Conservation (phyloP, 2,888 invertebrate genomes). For the Agonopterix alstromeriana region DNA sequence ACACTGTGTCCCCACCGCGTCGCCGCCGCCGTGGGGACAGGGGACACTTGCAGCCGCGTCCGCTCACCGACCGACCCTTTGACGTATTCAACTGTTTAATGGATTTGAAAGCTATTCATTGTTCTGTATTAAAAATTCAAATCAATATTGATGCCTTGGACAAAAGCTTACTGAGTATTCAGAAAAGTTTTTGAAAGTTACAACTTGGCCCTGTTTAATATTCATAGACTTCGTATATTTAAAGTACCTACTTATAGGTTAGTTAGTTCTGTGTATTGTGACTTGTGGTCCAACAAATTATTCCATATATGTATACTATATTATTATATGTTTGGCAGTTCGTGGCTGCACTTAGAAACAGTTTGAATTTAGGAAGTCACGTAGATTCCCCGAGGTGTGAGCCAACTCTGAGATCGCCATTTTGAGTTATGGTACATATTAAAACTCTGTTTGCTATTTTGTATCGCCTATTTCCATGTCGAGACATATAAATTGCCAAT, state of each 20-base stretch:
- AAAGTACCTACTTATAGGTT: no score
- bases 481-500: no score
- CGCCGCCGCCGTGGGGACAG: background rate
- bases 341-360: background rate
- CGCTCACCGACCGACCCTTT: conserved; percentile 46
- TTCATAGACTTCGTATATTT: no score
- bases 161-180: no score
- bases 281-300: no score
- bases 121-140: conserved; percentile 23
- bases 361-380: conserved; percentile 21
- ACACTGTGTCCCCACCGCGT: background rate
- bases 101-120: conserved; percentile 62
- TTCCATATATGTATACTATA: background rate
- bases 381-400: conserved; percentile 23
- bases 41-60: conserved; percentile 6
- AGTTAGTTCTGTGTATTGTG: no score
- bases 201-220: no score
- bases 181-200: no score
- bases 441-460: no score
- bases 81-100: conserved; percentile 53
- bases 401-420: conserved; percentile 14
- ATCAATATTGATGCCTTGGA: no score
- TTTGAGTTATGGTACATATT: conserved; percentile 18
- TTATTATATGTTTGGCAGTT: background rate
- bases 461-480: no score